A percentile compares a stretch with the other conserved stretches of the same genome.
phyloP scores from a whole-genome alignment of 2,888 invertebrate genomes.

The Aleiodes alternator region DNA sequence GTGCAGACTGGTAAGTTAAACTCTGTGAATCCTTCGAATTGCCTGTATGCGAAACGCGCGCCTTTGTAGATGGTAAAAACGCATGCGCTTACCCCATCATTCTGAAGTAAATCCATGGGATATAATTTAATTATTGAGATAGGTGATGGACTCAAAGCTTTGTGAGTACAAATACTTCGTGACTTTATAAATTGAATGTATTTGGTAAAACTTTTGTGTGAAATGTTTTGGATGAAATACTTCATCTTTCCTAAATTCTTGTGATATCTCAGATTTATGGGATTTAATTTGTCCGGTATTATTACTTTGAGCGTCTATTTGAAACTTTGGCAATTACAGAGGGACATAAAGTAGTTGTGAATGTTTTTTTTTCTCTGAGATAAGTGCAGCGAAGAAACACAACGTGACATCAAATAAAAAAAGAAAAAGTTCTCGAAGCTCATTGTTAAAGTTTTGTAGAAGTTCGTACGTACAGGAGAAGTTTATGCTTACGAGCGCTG shows the following conservation, averaged over 20 bases:
- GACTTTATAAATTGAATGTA: not conserved
- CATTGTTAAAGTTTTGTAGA: not conserved
- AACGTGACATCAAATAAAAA: not conserved
- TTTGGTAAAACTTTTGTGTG: not conserved
- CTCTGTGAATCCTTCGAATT: conserved; percentile 23
- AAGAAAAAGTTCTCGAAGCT: not conserved
- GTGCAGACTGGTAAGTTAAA: conserved; percentile 28
- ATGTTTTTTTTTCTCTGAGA: not conserved
- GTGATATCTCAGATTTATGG: not conserved
- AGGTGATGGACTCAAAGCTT: not conserved
- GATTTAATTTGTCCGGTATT: conserved; percentile 18
- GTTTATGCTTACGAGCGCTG: conserved; percentile 1
- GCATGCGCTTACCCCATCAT: conserved; percentile 49
- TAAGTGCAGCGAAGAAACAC: not conserved
- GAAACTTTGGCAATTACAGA: not conserved
- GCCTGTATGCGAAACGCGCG: conserved; percentile 11
- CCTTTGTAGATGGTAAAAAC: conserved; percentile 23
- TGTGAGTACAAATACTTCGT: not conserved
- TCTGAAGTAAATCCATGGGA: conserved; percentile 2
- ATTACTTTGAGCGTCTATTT: not conserved
- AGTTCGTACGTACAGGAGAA: not conserved
- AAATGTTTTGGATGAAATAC: not conserved
- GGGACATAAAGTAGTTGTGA: not conserved
- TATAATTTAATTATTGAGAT: not conserved
- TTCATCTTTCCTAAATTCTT: no score